Percentiles rank a stretch among this genome's conserved stretches.
Conservation (phyloP, 2,113 vertebrate genomes). For the Mola mola region DNA sequence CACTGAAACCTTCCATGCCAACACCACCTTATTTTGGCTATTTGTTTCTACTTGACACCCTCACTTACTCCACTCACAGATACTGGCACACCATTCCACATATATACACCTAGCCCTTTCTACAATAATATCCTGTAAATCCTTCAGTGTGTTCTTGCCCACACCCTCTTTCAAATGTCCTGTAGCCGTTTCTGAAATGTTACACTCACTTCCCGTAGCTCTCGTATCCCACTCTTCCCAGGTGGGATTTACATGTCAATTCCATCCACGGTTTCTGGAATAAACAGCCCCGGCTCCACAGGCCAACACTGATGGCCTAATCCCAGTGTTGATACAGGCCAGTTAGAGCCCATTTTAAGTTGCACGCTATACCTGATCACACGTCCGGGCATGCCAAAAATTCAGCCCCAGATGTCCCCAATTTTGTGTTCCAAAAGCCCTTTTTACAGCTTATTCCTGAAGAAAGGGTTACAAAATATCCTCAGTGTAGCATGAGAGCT, state of each 20-base stretch:
- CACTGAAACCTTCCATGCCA: constrained; percentile 10
- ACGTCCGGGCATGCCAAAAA: constrained; percentile 54
- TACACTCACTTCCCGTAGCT: constrained; percentile 63
- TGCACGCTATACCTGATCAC: constrained; percentile 69
- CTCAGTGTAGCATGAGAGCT: constrained; percentile 35
- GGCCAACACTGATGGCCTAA: constrained; percentile 72
- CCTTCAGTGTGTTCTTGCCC: constrained; percentile 49
- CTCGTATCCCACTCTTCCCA: no score
- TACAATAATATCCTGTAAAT: constrained; percentile 65
- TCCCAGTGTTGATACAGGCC: constrained; percentile 55
- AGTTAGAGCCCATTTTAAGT: constrained; percentile 48
- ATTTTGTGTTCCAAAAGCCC: constrained; percentile 40
- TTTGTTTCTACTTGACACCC: constrained; percentile 27
- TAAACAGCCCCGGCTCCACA: constrained; percentile 24
- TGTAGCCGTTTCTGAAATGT: constrained; percentile 61
- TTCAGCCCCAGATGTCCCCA: constrained; percentile 42
- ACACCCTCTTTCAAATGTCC: constrained; percentile 53
- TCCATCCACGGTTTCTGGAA: constrained; percentile 55
- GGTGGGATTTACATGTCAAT: constrained; percentile 61
- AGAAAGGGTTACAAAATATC: constrained; percentile 39
- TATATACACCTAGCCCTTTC: constrained; percentile 22
- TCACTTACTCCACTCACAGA: constrained; percentile 29
- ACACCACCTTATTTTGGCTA: constrained; percentile 39
- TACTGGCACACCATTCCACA: constrained; percentile 17
- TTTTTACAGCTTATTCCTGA: constrained; percentile 56